Conservation (phyloP, 2,113 vertebrate species). For the Nesoenas mayeri region DNA sequence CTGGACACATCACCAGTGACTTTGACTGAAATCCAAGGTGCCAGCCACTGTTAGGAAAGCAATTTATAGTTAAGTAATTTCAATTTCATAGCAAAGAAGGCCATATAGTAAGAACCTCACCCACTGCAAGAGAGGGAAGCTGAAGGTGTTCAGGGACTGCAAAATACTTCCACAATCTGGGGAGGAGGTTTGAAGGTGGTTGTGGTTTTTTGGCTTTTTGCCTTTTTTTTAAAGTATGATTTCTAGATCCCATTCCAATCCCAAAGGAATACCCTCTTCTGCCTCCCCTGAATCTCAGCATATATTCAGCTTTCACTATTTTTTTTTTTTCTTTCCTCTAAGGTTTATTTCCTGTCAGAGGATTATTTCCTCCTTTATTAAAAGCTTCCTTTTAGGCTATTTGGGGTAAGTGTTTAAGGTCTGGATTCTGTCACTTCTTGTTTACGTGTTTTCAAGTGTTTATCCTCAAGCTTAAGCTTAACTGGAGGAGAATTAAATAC, state of each 20-base stretch:
- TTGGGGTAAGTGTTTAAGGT: neutral
- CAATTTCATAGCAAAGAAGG: neutral
- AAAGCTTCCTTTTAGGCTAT: neutral
- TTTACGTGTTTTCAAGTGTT: conserved; percentile 5
- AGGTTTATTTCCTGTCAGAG: conserved; percentile 1
- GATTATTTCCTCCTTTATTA: neutral
- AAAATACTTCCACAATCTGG: neutral
- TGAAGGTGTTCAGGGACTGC: neutral
- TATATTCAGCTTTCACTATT: neutral
- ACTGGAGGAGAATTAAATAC: neutral
- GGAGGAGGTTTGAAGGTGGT: neutral
- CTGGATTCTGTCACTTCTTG: conserved; percentile 19
- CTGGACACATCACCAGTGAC: neutral
- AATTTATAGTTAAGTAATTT: conserved; percentile 55
- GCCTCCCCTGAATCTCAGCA: neutral
- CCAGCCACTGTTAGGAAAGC: conserved; percentile 23
- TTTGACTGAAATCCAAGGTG: conserved; percentile 34
- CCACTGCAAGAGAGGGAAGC: neutral
- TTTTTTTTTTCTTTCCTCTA: neutral
- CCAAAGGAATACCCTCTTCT: neutral
- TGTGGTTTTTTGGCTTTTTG: too few species aligned
- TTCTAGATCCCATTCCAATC: neutral
- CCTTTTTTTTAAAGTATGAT: neutral
- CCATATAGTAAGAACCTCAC: neutral
- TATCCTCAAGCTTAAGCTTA: neutral